Conservation (phyloP, 1,140 invertebrate genomes). For the Druon quercuslanigerum region DNA sequence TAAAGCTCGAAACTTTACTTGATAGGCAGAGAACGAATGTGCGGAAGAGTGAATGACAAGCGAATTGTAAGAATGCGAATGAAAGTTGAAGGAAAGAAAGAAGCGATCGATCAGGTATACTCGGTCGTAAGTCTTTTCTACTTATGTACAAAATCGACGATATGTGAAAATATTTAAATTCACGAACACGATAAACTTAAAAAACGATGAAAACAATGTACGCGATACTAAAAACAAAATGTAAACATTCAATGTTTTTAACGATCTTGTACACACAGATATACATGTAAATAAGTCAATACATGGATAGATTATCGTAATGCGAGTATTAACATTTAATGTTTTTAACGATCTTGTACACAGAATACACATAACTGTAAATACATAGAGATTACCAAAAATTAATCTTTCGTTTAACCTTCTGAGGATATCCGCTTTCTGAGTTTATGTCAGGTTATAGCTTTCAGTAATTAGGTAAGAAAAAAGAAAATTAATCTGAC, state of each 20-base stretch:
- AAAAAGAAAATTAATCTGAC: too few species aligned
- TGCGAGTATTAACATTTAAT: slow-evolving; percentile 73
- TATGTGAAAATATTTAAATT: neutral
- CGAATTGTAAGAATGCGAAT: slow-evolving; percentile 11
- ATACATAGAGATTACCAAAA: slow-evolving; percentile 71
- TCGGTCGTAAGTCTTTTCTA: slow-evolving; percentile 33
- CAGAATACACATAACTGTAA: slow-evolving; percentile 73
- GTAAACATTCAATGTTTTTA: slow-evolving; percentile 73
- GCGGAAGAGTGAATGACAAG: slow-evolving; percentile 32
- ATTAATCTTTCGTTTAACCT: slow-evolving; percentile 46
- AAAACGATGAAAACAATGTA: slow-evolving; percentile 34
- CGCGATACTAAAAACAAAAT: slow-evolving; percentile 53
- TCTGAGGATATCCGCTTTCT: too few species aligned
- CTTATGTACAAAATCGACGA: slow-evolving; percentile 4
- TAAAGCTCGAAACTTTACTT: neutral
- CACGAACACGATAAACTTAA: slow-evolving; percentile 1
- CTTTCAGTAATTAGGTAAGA: too few species aligned
- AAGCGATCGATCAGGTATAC: slow-evolving; percentile 24
- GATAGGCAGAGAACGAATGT: slow-evolving; percentile 23
- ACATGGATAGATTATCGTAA: slow-evolving; percentile 69
- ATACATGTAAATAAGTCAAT: slow-evolving; percentile 65
- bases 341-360: slow-evolving; percentile 75
- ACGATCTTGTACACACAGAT: slow-evolving; percentile 70
- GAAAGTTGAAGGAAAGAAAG: neutral
- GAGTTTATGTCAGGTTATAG: too few species aligned